Evolutionary conservation across 1,140 invertebrate species (phyloP).

Genomic region (Hypsibius dujardini): DNA sequence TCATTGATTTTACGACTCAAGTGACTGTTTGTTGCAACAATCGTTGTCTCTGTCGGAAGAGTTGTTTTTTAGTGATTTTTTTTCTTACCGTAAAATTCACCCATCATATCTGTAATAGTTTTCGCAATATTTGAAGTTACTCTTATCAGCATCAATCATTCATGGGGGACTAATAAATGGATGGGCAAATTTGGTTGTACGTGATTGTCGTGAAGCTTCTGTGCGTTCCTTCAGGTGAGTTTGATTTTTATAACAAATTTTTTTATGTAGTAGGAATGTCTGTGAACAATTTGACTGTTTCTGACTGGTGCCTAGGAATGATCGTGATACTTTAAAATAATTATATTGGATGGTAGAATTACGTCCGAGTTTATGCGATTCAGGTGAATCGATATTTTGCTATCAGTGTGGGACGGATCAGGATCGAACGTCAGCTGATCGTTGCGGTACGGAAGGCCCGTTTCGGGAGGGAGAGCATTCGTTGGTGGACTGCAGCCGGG

Average conservation of each 20-base stretch:
- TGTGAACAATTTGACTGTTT: not conserved
- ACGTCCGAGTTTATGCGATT: not conserved
- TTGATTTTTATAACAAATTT: not conserved
- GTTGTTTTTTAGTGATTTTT: too few species aligned
- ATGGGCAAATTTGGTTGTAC: too few species aligned
- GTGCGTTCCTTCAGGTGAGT: not conserved
- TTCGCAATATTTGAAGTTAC: too few species aligned
- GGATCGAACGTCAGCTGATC: not conserved
- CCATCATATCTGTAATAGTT: too few species aligned
- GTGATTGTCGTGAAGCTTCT: not conserved
- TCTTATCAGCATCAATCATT: too few species aligned
- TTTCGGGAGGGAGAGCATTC: conserved; percentile 1
- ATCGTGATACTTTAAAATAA: too few species aligned
- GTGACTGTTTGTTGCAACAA: too few species aligned
- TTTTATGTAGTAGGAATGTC: not conserved
- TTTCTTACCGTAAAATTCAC: too few species aligned
- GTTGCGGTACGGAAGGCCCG: not conserved
- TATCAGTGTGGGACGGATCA: conserved; percentile 13
- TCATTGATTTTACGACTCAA: too few species aligned
- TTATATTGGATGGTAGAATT: not conserved
- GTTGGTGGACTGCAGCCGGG: not conserved
- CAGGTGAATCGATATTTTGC: not conserved
- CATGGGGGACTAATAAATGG: too few species aligned
- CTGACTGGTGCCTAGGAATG: not conserved
- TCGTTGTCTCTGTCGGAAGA: too few species aligned